phyloP scores from a whole-genome alignment of 2,888 invertebrate species.

The Thyatira batis region DNA sequence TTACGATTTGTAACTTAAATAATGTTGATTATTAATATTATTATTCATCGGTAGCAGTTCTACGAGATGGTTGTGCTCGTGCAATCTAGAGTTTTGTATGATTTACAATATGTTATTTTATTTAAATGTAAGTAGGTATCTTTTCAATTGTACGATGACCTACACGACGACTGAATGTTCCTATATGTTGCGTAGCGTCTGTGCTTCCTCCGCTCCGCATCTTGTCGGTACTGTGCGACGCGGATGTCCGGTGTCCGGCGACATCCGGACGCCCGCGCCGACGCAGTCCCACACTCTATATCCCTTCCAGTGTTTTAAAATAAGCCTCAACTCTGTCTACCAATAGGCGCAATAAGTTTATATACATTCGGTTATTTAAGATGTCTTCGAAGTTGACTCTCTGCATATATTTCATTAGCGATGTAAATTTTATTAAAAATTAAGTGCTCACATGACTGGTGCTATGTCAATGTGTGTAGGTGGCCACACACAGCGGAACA shows the following conservation, averaged over 20 bases:
- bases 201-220: slow-evolving; percentile 46
- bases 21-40: slow-evolving; percentile 57
- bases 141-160: slow-evolving; percentile 53
- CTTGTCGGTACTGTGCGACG: background rate
- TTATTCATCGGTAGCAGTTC: slow-evolving; percentile 39
- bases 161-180: slow-evolving; percentile 63
- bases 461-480: slow-evolving; percentile 36
- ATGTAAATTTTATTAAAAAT: slow-evolving; percentile 13
- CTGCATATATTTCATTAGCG: slow-evolving; percentile 8
- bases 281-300: background rate
- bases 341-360: background rate
- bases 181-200: slow-evolving; percentile 48
- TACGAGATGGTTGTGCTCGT: slow-evolving; percentile 42
- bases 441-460: slow-evolving; percentile 56
- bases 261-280: background rate
- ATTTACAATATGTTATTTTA: slow-evolving; percentile 49
- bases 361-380: background rate
- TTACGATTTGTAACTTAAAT: slow-evolving; percentile 66
- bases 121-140: slow-evolving; percentile 53
- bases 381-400: background rate
- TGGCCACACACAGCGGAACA: background rate
- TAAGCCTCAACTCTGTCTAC: background rate
- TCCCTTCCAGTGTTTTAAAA: background rate
- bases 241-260: background rate
- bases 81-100: slow-evolving; percentile 47